These are phyloP conservation scores for Psix sp. DNA, from an alignment of 1,140 invertebrate genomes.

Conservation along the genomic window DNA sequence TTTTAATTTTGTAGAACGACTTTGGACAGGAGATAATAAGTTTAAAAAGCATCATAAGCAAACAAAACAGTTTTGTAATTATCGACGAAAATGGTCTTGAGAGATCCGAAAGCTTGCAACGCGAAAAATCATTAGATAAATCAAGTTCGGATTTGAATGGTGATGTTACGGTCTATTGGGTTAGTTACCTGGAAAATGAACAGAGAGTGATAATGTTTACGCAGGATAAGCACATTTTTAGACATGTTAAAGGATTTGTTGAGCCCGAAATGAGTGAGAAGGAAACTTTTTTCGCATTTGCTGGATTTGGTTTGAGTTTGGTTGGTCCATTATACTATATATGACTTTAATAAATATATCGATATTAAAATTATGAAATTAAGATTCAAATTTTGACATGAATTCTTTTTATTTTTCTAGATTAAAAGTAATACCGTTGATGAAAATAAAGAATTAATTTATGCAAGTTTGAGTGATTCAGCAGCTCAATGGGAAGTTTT, in stretches of 20 bases:
- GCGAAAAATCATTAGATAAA: constrained; percentile 10
- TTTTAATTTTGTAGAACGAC: constrained; percentile 74
- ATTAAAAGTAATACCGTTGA: constrained; percentile 52
- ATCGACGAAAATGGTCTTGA: constrained; percentile 57
- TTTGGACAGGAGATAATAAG: constrained; percentile 84
- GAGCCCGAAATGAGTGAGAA: constrained; percentile 84
- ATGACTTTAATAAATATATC: constrained; percentile 1
- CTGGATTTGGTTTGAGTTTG: constrained; percentile 84
- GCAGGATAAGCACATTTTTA: constrained; percentile 86
- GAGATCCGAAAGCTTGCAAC: constrained; percentile 61
- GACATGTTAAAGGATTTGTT: constrained; percentile 82
- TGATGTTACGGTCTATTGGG: constrained; percentile 87
- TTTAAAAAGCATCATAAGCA: constrained; percentile 80
- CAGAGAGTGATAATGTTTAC: constrained; percentile 89
- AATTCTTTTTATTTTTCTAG: constrained; percentile 21
- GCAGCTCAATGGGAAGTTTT: constrained; percentile 89
- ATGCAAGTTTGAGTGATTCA: constrained; percentile 82
- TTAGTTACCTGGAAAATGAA: constrained; percentile 85
- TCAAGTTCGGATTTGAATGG: constrained; percentile 77
- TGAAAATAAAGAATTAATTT: constrained; percentile 79
- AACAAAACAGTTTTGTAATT: constrained; percentile 63
- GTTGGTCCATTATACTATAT: constrained; percentile 39
- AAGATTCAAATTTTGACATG: too few relatives aligned
- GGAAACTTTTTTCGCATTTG: constrained; percentile 84
- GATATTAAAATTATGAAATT: too few relatives aligned